Conservation (phyloP, 1,140 invertebrate genomes). For the Cydia pomonella region DNA sequence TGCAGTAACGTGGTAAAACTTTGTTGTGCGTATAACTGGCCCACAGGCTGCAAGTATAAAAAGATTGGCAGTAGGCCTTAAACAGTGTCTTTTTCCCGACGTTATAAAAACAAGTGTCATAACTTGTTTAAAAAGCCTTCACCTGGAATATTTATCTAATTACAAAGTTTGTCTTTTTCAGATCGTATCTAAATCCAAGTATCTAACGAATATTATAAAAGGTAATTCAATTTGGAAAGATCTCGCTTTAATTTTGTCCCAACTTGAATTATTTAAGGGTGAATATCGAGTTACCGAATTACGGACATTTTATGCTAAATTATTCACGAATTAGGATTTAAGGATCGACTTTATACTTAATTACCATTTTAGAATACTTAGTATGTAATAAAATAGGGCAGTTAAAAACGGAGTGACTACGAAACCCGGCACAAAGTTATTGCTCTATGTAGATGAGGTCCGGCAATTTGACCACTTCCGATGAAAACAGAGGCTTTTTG, state of each 20-base stretch:
- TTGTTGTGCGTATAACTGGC: no score
- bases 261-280: constrained; percentile 13
- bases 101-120: constrained; percentile 2
- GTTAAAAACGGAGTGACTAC: background rate
- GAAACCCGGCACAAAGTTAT: background rate
- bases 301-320: constrained; percentile 13
- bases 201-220: constrained; percentile 3
- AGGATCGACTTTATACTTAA: constrained; percentile 15
- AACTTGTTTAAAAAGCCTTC: constrained; percentile 12
- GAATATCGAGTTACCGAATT: constrained; percentile 28
- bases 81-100: no score
- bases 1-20: no score
- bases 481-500: background rate
- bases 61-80: no score
- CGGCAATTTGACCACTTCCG: constrained; percentile 10
- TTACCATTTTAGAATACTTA: constrained; percentile 3
- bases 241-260: background rate
- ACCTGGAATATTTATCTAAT: background rate
- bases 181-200: constrained; percentile 16
- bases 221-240: constrained; percentile 9
- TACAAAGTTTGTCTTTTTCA: background rate
- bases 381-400: background rate
- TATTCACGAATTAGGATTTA: constrained; percentile 16
- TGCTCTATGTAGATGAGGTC: constrained; percentile 1
- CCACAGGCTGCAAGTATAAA: no score